A percentile compares a stretch with the other conserved stretches of the same genome.
Conservation (phyloP, 2,888 invertebrate species). For the Hirtodrosophila alboralis region DNA sequence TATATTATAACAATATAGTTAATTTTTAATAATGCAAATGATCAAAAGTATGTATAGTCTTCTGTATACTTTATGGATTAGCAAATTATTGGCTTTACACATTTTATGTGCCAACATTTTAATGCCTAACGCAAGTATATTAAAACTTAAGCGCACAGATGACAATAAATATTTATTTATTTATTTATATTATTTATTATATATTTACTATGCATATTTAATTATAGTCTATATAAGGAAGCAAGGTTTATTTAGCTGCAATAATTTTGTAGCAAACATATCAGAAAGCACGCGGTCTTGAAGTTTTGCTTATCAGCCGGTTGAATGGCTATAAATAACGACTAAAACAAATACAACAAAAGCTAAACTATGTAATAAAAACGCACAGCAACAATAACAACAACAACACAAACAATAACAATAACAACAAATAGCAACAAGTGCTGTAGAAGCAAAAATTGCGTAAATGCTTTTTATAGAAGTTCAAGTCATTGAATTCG, state of each 20-base stretch:
- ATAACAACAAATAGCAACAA: conserved; percentile 13
- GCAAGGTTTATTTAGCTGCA: background rate
- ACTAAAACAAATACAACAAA: conserved; percentile 21
- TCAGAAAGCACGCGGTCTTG: conserved; percentile 31
- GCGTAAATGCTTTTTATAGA: conserved; percentile 53
- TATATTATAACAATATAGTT: too few species aligned
- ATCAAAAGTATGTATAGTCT: too few species aligned
- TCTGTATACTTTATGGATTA: too few species aligned
- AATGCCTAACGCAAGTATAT: too few species aligned
- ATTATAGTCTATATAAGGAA: too few species aligned
- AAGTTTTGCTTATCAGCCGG: conserved; percentile 36
- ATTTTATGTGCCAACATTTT: too few species aligned
- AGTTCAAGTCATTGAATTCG: conserved; percentile 50
- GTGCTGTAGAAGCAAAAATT: conserved; percentile 34
- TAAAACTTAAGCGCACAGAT: too few species aligned
- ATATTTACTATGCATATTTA: too few species aligned
- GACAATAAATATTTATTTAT: too few species aligned
- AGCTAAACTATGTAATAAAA: conserved; percentile 35
- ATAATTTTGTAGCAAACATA: conserved; percentile 20
- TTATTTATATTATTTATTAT: too few species aligned
- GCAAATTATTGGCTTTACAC: too few species aligned
- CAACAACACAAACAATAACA: conserved; percentile 10
- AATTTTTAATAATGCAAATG: too few species aligned
- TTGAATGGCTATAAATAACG: conserved; percentile 29
- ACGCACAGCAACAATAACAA: conserved; percentile 27